A percentile compares a stretch with the other conserved stretches of the same genome.
phyloP scores from a whole-genome alignment of 1,140 invertebrate species.

The Drosophila auraria region DNA sequence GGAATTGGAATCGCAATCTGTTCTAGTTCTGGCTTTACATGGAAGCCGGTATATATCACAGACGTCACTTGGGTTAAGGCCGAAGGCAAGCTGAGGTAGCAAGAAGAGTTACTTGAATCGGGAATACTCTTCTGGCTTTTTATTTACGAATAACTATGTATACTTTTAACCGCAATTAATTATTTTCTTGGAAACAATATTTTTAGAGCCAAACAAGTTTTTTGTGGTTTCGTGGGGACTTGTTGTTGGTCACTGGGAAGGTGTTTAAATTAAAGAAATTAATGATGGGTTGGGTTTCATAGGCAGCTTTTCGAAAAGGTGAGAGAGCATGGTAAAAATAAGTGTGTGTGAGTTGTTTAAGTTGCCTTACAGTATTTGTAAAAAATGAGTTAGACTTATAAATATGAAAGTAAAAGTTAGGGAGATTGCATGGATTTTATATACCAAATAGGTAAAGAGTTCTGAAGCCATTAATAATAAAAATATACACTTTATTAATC shows the following conservation, averaged over 20 bases:
- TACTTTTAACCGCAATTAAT: conserved; percentile 4
- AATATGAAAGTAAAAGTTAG: background rate
- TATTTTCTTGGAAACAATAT: conserved; percentile 18
- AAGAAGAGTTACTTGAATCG: background rate
- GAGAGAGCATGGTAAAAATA: background rate
- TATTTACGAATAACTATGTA: background rate
- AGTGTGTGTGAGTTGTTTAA: background rate
- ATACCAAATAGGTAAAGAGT: background rate
- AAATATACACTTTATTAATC: background rate
- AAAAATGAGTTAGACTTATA: background rate
- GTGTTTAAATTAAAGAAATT: conserved; percentile 4
- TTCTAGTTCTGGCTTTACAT: conserved; percentile 33
- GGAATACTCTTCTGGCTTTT: conserved; percentile 32
- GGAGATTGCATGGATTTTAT: background rate
- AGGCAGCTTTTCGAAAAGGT: background rate
- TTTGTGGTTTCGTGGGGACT: conserved; percentile 6
- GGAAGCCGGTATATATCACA: conserved; percentile 26
- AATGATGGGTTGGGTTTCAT: conserved; percentile 7
- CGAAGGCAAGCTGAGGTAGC: conserved; percentile 26
- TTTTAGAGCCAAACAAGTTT: conserved; percentile 28
- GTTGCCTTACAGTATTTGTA: background rate
- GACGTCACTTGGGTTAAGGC: conserved; percentile 63
- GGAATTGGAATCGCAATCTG: conserved; percentile 45
- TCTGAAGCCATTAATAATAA: background rate
- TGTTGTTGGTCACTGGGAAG: conserved; percentile 5